Base-by-base conservation (phyloP, 1,140 invertebrate species). In the Apis florea region DNA sequence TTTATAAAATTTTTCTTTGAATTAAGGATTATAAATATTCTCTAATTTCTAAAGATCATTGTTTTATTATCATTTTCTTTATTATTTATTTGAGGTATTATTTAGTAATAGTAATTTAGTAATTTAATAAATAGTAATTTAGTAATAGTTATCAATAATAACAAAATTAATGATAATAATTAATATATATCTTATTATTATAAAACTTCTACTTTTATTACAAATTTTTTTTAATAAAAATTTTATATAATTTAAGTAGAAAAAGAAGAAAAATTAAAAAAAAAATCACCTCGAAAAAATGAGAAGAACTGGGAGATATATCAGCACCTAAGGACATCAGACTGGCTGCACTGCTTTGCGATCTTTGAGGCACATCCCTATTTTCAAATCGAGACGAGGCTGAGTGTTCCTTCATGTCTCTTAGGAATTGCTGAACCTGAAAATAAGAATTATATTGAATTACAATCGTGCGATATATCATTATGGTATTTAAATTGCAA, bases 271-370 rank as follows among this genome's bases (percentile, higher is more conserved):
- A 63, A 79, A 15, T 54, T 5, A 51, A 54, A 56, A 49, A 69
- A 66, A 58, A 79, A 85, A 82, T 94, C 92, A 97, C 97, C 94
- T 97, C 97, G 88, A 97, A 97, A 92, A 97, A 97, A 92, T 97
- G 97, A 61, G 96, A 97, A 71, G 97, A 97, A 89, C 96, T 97
- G 1, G 96, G 96, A 10, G 96, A 97, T 79, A 97, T 96, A 89
- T 97, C 96, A 31, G 95, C 96, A 82, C 96, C 96, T 9, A 97
- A 93, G 2, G 96, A 96, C 2, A 95, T 96, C 2, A 96, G 89
- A 67, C 94, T 92, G 4, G 96, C 95, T 6, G 95, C 95, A 77
- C 95, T 96, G 86, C 95, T 96, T 26, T 93, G 90, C 31, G 94
- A 95, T 58, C 94, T 92, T 70, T 94, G 93, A 17, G 95, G 92